phyloP scores from a whole-genome alignment of 2,888 invertebrate genomes.

The Anoplius nigerrimus region DNA sequence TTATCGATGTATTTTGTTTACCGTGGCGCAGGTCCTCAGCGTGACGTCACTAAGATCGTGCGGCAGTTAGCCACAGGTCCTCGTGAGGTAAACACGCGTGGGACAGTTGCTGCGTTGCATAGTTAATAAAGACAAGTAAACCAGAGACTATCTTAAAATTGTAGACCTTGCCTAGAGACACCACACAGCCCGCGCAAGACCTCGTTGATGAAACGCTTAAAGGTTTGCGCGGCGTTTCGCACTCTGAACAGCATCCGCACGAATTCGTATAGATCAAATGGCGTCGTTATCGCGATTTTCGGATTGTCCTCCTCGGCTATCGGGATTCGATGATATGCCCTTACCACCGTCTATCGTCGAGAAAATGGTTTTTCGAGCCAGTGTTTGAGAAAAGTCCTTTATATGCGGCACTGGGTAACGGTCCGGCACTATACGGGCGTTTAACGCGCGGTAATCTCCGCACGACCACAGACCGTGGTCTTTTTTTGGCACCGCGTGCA shows the following conservation, averaged over 20 bases:
- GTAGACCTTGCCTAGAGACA: no score
- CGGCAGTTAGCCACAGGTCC: no score
- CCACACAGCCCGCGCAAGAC: neutral
- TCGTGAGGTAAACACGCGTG: no score
- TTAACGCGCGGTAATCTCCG: neutral
- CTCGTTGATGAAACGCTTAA: constrained; percentile 1
- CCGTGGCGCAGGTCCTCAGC: no score
- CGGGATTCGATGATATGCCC: neutral
- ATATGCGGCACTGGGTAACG: constrained; percentile 1
- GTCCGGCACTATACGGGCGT: neutral
- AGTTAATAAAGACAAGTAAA: no score
- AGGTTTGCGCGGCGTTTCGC: no score
- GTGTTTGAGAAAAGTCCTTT: constrained; percentile 16
- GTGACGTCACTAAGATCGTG: no score
- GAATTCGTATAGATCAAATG: neutral
- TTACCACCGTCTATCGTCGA: constrained; percentile 8
- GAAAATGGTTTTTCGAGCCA: constrained; percentile 24
- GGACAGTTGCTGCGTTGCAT: no score
- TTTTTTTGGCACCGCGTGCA: neutral
- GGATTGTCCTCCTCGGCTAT: neutral
- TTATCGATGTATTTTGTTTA: no score
- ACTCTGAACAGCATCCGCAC: neutral
- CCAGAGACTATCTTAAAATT: no score
- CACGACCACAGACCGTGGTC: neutral
- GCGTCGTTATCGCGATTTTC: neutral